phyloP scores from a whole-genome alignment of 2,888 invertebrate species.

The Lamellibrachia columna region DNA sequence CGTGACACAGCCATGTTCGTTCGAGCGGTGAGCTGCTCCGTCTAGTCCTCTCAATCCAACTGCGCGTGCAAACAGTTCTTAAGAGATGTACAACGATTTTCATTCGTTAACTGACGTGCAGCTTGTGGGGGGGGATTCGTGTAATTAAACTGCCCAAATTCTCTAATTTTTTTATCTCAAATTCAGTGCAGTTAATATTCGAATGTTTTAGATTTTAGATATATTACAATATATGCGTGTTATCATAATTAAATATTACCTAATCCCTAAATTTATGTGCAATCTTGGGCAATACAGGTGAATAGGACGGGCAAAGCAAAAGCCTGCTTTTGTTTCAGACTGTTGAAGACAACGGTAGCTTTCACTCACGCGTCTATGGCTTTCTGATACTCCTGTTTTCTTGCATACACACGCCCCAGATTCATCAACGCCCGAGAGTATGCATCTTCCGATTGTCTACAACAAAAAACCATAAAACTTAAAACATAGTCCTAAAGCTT shows the following conservation, averaged over 20 bases:
- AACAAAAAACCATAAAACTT: slow-evolving; percentile 28
- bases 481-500: no score
- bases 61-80: slow-evolving; percentile 33
- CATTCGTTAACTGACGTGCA: not conserved
- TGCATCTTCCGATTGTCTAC: slow-evolving; percentile 57
- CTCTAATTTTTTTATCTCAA: no score
- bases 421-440: slow-evolving; percentile 65
- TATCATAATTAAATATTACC: no score
- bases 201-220: no score
- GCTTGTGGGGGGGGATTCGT: no score
- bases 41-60: slow-evolving; percentile 65
- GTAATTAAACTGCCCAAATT: no score
- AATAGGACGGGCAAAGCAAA: not conserved
- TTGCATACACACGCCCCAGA: slow-evolving; percentile 64
- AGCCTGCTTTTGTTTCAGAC: not conserved
- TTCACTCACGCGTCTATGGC: slow-evolving; percentile 64
- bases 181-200: no score
- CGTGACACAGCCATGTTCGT: slow-evolving; percentile 67
- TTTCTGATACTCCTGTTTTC: slow-evolving; percentile 61
- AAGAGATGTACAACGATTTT: not conserved
- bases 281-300: no score
- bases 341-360: not conserved
- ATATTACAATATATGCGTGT: no score
- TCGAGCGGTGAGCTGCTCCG: slow-evolving; percentile 64
- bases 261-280: no score